Conservation (phyloP, 2,797 vertebrate species). For the Microtus obscurus region DNA sequence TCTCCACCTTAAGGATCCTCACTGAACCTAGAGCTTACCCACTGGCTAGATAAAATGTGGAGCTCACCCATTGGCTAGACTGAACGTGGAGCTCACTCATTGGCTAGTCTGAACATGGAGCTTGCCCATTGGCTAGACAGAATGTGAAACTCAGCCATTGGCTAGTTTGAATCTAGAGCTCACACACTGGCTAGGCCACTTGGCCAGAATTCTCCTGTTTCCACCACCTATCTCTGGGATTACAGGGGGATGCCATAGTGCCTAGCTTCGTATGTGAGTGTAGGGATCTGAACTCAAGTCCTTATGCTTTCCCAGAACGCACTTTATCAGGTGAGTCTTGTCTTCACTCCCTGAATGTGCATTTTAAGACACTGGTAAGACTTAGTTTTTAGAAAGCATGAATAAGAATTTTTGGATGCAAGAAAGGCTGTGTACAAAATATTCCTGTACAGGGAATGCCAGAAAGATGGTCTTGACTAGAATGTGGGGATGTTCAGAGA, state of each 20-base stretch:
- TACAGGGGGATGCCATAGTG: background rate
- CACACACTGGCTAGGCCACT: background rate
- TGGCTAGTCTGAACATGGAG: background rate
- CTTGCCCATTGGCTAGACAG: background rate
- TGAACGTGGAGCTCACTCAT: too few species aligned
- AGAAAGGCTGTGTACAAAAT: constrained; percentile 14
- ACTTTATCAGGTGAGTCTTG: background rate
- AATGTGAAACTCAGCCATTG: background rate
- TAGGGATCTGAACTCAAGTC: background rate
- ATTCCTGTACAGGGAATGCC: background rate
- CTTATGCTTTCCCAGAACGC: background rate
- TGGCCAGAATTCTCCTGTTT: background rate
- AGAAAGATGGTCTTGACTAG: background rate
- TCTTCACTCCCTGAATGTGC: background rate
- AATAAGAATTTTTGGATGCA: background rate
- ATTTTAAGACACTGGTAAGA: constrained; percentile 37
- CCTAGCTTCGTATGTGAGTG: background rate
- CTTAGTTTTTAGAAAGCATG: background rate
- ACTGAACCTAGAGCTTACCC: background rate
- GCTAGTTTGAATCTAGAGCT: background rate
- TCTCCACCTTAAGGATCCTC: background rate
- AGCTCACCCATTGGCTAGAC: too few species aligned
- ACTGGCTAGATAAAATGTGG: background rate
- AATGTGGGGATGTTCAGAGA: constrained; percentile 10
- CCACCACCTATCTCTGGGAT: too few species aligned